Conservation (phyloP, 2,888 invertebrate genomes). For the Catocala nupta region DNA sequence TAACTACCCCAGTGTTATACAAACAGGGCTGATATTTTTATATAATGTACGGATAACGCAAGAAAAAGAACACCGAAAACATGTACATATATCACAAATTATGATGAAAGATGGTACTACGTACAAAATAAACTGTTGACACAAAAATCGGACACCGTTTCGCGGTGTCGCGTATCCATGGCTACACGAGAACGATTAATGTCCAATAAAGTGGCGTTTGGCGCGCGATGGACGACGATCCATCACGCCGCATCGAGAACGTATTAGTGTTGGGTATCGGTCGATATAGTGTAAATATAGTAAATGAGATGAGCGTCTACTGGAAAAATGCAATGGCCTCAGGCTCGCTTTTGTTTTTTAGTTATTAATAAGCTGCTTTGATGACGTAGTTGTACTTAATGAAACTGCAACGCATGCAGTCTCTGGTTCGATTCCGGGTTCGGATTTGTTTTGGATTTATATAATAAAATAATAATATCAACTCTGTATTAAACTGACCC, state of each 20-base stretch:
- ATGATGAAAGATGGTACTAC: slow-evolving; percentile 22
- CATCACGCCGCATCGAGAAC: slow-evolving; percentile 40
- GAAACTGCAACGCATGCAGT: no score
- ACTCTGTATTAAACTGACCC: no score
- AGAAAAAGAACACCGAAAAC: no score
- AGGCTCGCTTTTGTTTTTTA: no score
- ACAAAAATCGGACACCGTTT: slow-evolving; percentile 26
- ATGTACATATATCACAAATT: slow-evolving; percentile 5
- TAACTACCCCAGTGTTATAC: no score
- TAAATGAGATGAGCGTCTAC: slow-evolving; percentile 27
- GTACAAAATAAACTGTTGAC: slow-evolving; percentile 18
- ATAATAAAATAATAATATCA: no score
- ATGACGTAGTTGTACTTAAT: no score
- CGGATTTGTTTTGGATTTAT: no score
- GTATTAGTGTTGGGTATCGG: slow-evolving; percentile 32
- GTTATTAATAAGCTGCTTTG: no score
- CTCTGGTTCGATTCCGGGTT: no score
- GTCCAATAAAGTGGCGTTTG: slow-evolving; percentile 49
- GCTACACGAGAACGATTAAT: slow-evolving; percentile 48
- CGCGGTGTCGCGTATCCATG: slow-evolving; percentile 46
- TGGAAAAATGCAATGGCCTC: slow-evolving; percentile 9
- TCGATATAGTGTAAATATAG: slow-evolving; percentile 31
- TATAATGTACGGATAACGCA: no score
- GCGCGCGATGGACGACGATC: slow-evolving; percentile 47
- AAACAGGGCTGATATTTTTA: no score